These are phyloP conservation scores for Brachypalpus laphriformis DNA, from an alignment of 2,888 invertebrate genomes.

Conservation along the genomic window DNA sequence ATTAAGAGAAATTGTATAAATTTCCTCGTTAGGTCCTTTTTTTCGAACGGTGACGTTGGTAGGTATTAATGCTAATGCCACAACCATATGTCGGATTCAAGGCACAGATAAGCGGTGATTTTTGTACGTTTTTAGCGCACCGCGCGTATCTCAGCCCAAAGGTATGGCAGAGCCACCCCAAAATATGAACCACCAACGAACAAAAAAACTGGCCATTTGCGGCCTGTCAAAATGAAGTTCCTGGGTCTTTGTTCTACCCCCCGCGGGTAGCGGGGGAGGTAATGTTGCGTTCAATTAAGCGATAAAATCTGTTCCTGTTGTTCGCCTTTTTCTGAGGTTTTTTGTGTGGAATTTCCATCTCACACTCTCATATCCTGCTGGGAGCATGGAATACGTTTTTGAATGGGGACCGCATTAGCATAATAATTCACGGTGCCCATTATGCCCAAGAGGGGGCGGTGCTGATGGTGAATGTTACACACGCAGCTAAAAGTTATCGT, in stretches of 20 bases:
- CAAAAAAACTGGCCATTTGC: conserved; percentile 48
- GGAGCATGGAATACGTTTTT: conserved; percentile 31
- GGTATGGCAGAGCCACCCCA: conserved; percentile 29
- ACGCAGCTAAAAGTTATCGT: conserved; percentile 66
- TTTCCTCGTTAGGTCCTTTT: conserved; percentile 51
- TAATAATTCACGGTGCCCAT: conserved; percentile 67
- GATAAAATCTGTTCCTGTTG: conserved; percentile 64
- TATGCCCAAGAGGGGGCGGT: conserved; percentile 27
- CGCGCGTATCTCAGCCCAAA: conserved; percentile 20
- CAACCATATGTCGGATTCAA: conserved; percentile 65
- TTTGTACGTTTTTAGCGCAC: conserved; percentile 59
- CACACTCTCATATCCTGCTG: conserved; percentile 39
- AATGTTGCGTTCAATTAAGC: conserved; percentile 73
- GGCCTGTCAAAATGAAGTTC: conserved; percentile 57
- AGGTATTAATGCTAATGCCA: conserved; percentile 36
- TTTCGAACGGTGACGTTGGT: conserved; percentile 10
- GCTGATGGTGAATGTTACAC: conserved; percentile 34
- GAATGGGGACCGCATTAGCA: conserved; percentile 64
- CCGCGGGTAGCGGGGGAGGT: conserved; percentile 25
- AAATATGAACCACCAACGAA: conserved; percentile 1
- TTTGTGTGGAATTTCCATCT: conserved; percentile 11
- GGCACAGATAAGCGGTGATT: conserved; percentile 63
- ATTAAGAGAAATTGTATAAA: conserved; percentile 59
- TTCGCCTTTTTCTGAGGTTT: conserved; percentile 25
- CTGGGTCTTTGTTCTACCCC: conserved; percentile 23